Base-by-base conservation (phyloP, 2,888 invertebrate species). In the Trilocha varians region DNA sequence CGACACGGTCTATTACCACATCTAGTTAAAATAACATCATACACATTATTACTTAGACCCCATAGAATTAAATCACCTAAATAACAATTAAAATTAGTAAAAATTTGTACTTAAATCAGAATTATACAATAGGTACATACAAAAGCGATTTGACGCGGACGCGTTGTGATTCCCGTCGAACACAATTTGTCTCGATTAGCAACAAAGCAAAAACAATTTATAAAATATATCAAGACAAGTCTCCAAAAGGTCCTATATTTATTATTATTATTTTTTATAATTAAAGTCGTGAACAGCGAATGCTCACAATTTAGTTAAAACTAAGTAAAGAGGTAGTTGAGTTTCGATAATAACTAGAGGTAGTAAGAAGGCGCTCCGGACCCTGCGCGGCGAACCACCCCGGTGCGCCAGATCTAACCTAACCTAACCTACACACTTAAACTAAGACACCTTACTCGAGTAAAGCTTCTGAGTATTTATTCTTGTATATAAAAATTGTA, bases 391-490 rank as follows among this genome's bases (percentile, higher is more conserved):
- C 56, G 55, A 49, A 48, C 75, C 78, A 78, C 76, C 75, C 78
- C 78, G 78, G 66, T 74, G 71, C 77, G 70, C 60, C 50, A 49
- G 33, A 42, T 34, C 47, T 52, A 74, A 43, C 48, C 65, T 77
- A 78, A 51, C 56, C 68, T 78, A 79, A 44, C 46, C 64, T 74
- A 72, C 46, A 50, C 48, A 50, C 67, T 65, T 78, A 79, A 40
- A 43, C 70, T 77, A 80, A 49, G 58, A 77, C 74, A 80, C 83
- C 83, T 83, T 82, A 84, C 83, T 73, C 79, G 67, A 82, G 83
- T 84, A 83, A 84, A 85, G 84, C 84, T 84, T 84, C 77, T 85
- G 84, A 85, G 84, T 85, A 85, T 85, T 85, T 59, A 72, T 77
- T 83, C 76, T 72, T 82, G 79, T 82, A 78, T 83, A 82, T 78